These are phyloP conservation scores for Parauchenoglanis ngamensis DNA, from an alignment of 2,797 vertebrate genomes.

Conservation along the genomic window DNA sequence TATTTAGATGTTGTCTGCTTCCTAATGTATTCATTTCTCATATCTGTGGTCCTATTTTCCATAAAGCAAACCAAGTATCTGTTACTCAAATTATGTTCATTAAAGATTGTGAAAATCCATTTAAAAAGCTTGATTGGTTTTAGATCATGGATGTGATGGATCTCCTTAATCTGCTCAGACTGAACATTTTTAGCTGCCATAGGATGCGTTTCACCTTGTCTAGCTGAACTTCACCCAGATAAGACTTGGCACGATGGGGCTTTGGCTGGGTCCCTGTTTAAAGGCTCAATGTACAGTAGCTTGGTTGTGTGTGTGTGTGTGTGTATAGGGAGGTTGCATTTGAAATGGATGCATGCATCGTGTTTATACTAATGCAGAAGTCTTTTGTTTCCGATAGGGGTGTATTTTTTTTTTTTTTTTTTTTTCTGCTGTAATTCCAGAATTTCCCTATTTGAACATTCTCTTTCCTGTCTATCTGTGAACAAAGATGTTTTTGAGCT, in stretches of 20 bases:
- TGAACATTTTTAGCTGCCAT: constrained; percentile 6
- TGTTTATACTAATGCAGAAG: constrained; percentile 19
- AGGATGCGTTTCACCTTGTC: constrained; percentile 3
- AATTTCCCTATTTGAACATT: constrained; percentile 56
- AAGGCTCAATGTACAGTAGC: constrained; percentile 17
- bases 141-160: not conserved
- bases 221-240: constrained; percentile 16
- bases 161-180: not conserved
- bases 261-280: constrained; percentile 23
- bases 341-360: constrained; percentile 35
- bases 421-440: constrained; percentile 65
- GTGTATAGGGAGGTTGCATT: constrained; percentile 15
- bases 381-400: not conserved
- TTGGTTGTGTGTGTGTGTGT: not conserved
- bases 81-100: not conserved
- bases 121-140: not conserved
- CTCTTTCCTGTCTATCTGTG: constrained; percentile 38
- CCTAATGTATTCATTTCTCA: not conserved
- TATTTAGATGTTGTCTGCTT: not conserved
- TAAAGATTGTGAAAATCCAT: not conserved
- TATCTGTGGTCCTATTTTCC: not conserved
- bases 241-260: constrained; percentile 19
- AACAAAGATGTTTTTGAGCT: constrained; percentile 39
- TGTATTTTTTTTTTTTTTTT: constrained; percentile 23
- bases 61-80: not conserved